Percentiles rank a stretch among this genome's conserved stretches.
These are phyloP conservation scores for Geotrypetes seraphini DNA, from an alignment of 2,797 vertebrate species.

Conservation along the genomic window DNA sequence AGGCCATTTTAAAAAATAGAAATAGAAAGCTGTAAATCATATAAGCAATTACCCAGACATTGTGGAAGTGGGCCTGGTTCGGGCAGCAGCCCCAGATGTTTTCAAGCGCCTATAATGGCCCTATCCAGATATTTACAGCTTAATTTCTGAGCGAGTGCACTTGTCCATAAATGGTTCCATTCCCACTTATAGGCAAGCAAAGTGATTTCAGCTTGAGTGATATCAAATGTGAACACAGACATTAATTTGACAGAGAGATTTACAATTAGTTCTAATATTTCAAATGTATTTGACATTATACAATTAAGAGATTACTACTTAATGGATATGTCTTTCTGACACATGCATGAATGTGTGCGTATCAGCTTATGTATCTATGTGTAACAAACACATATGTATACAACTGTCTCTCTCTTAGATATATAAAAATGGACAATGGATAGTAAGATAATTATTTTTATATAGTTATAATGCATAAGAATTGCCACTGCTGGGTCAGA, in stretches of 20 bases:
- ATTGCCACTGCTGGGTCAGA: neutral
- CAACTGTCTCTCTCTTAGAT: too few relatives aligned
- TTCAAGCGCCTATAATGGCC: conserved; percentile 49
- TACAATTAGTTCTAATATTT: conserved; percentile 27
- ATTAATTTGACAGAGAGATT: conserved; percentile 38
- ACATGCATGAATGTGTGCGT: too few relatives aligned
- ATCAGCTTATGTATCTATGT: too few relatives aligned
- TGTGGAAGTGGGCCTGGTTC: conserved; percentile 38
- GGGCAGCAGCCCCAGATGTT: conserved; percentile 53
- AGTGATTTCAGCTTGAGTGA: conserved; percentile 37
- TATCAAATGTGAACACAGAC: conserved; percentile 35
- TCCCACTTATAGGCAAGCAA: conserved; percentile 33
- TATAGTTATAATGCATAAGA: conserved; percentile 8
- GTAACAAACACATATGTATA: too few relatives aligned
- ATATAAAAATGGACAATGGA: too few relatives aligned
- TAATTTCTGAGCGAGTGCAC: conserved; percentile 56
- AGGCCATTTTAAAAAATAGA: conserved; percentile 55
- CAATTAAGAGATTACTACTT: too few relatives aligned
- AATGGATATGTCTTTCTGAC: too few relatives aligned
- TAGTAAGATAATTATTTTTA: too few relatives aligned
- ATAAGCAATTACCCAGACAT: conserved; percentile 53
- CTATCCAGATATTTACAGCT: conserved; percentile 62
- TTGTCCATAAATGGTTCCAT: conserved; percentile 54
- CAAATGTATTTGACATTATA: conserved; percentile 9
- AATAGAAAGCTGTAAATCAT: conserved; percentile 53